phyloP scores from a whole-genome alignment of 2,888 invertebrate species.

The Pristionchus exspectatus region DNA sequence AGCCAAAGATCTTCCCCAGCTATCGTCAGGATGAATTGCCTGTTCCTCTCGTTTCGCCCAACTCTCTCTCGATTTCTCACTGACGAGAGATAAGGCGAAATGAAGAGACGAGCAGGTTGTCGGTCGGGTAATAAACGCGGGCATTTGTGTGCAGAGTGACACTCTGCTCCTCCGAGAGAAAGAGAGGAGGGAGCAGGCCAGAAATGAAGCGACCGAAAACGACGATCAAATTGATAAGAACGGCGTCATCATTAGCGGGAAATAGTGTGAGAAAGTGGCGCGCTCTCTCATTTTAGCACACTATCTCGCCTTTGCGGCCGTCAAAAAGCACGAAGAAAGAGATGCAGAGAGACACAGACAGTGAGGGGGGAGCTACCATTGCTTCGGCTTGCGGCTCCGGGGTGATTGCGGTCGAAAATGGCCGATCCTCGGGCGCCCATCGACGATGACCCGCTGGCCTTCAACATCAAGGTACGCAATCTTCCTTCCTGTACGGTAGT shows the following conservation, averaged over 20 bases:
- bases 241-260: slow-evolving; percentile 32
- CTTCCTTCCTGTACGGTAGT: background rate
- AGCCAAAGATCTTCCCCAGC: background rate
- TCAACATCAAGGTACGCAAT: slow-evolving; percentile 17
- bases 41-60: background rate
- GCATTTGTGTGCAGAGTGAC: slow-evolving; percentile 32
- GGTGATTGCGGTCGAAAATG: background rate
- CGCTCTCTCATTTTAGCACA: background rate
- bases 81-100: background rate
- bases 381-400: background rate
- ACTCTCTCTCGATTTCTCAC: background rate
- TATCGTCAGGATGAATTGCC: background rate
- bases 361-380: background rate
- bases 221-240: slow-evolving; percentile 28
- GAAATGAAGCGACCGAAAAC: background rate
- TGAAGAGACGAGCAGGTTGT: background rate
- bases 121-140: background rate
- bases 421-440: background rate
- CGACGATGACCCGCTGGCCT: background rate
- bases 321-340: background rate
- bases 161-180: background rate
- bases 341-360: background rate
- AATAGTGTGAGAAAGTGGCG: background rate
- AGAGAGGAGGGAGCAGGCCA: background rate
- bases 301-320: background rate